A percentile compares a stretch with the other conserved stretches of the same genome.
phyloP scores from a whole-genome alignment of 2,113 vertebrate genomes.

The Microtus pennsylvanicus region DNA sequence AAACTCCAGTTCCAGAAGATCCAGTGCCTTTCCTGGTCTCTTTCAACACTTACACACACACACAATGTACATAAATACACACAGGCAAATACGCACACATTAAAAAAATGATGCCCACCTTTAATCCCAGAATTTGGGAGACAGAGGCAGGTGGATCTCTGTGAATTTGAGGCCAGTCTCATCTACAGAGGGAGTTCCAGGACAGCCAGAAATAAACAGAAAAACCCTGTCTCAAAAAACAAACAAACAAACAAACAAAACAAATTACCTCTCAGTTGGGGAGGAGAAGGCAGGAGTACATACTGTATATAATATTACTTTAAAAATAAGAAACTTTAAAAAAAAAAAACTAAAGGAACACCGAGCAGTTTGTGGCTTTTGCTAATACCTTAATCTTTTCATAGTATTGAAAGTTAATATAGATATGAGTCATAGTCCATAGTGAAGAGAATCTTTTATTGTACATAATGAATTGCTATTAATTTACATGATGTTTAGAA shows the following conservation, averaged over 20 bases:
- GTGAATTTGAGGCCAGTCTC: too few relatives aligned
- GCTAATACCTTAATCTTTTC: neutral
- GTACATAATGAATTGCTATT: neutral
- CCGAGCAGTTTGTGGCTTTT: neutral
- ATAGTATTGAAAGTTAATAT: neutral
- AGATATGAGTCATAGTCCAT: neutral
- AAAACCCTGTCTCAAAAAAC: neutral
- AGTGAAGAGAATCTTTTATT: neutral
- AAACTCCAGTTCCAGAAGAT: neutral
- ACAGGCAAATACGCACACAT: neutral
- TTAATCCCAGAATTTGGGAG: neutral
- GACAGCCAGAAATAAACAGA: too few relatives aligned
- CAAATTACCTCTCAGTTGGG: neutral
- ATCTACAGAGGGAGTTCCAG: too few relatives aligned
- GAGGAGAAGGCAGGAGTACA: neutral
- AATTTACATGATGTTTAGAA: neutral
- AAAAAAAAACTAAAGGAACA: neutral
- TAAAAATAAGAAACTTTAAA: neutral
- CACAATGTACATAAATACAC: neutral
- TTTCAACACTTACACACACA: neutral
- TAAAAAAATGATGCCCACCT: neutral
- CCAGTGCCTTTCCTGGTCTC: too few relatives aligned
- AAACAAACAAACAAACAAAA: neutral
- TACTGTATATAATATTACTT: neutral
- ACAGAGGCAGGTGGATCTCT: neutral